Conservation (phyloP, 2,888 invertebrate genomes). For the Drosophila seclusa region DNA sequence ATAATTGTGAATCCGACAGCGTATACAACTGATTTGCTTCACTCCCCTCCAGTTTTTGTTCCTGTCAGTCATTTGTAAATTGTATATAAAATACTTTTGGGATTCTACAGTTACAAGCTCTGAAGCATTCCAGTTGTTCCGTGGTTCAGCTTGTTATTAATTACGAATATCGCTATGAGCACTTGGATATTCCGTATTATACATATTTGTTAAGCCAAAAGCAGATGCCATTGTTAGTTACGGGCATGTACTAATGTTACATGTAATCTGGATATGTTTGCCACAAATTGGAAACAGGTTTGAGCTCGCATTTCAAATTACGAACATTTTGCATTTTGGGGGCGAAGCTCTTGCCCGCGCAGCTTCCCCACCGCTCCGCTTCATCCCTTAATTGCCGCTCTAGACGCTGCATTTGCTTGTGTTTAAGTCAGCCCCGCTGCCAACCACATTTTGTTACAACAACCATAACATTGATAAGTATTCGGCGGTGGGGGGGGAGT, state of each 20-base stretch:
- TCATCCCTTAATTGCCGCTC: slow-evolving; percentile 65
- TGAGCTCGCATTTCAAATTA: slow-evolving; percentile 42
- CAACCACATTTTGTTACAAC: slow-evolving; percentile 40
- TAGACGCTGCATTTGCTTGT: slow-evolving; percentile 58
- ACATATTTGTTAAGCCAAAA: background rate
- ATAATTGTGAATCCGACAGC: background rate
- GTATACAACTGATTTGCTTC: background rate
- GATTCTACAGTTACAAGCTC: background rate
- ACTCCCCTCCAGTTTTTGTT: background rate
- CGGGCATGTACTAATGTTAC: slow-evolving; percentile 3
- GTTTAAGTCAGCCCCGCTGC: slow-evolving; percentile 55
- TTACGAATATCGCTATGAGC: slow-evolving; percentile 19
- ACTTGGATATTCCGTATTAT: background rate
- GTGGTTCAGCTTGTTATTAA: slow-evolving; percentile 24
- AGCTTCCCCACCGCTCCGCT: background rate
- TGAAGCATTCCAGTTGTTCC: slow-evolving; percentile 3
- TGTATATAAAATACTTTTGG: slow-evolving; percentile 14
- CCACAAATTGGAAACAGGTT: slow-evolving; percentile 54
- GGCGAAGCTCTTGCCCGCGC: background rate
- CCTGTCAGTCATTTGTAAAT: slow-evolving; percentile 21
- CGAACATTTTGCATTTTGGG: slow-evolving; percentile 12
- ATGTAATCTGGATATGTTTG: slow-evolving; percentile 23
- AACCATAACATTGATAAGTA: slow-evolving; percentile 12
- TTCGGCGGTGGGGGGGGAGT: background rate
- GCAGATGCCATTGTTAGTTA: slow-evolving; percentile 13